A percentile compares a stretch with the other conserved stretches of the same genome.
Evolutionary conservation across 2,113 vertebrate genomes (phyloP).

Genomic region (Eidolon helvum): DNA sequence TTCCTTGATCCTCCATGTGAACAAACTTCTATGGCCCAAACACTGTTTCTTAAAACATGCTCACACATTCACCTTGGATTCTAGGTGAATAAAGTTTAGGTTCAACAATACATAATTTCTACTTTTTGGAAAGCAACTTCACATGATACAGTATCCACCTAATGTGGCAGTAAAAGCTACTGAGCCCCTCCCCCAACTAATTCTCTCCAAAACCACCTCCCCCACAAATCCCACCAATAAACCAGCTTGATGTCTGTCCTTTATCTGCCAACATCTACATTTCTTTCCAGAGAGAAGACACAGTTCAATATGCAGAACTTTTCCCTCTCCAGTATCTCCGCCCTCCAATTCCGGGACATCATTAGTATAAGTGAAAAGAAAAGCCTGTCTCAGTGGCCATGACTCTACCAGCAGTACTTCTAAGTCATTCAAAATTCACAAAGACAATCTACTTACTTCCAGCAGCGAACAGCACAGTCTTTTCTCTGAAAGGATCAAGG

Average conservation of each 20-base stretch:
- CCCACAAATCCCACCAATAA: constrained; percentile 10
- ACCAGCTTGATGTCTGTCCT: background rate
- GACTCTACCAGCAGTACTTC: too few relatives aligned
- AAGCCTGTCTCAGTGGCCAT: too few relatives aligned
- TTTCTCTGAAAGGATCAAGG: too few relatives aligned
- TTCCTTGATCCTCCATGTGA: background rate
- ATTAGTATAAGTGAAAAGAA: too few relatives aligned
- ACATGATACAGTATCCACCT: background rate
- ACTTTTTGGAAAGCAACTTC: background rate
- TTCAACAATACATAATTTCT: background rate
- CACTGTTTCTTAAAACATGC: background rate
- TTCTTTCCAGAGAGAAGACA: constrained; percentile 5
- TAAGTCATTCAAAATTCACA: too few relatives aligned
- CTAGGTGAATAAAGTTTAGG: background rate
- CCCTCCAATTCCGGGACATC: too few relatives aligned
- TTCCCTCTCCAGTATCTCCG: too few relatives aligned
- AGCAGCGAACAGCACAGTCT: too few relatives aligned
- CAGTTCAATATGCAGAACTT: too few relatives aligned
- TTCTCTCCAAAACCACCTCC: constrained; percentile 22
- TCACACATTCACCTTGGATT: background rate
- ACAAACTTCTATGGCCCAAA: background rate
- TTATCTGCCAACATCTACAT: constrained; percentile 55
- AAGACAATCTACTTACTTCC: too few relatives aligned
- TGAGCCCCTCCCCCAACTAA: background rate
- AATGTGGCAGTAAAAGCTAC: background rate